phyloP scores from a whole-genome alignment of 2,113 vertebrate genomes.

The Campylomormyrus tamandua region DNA sequence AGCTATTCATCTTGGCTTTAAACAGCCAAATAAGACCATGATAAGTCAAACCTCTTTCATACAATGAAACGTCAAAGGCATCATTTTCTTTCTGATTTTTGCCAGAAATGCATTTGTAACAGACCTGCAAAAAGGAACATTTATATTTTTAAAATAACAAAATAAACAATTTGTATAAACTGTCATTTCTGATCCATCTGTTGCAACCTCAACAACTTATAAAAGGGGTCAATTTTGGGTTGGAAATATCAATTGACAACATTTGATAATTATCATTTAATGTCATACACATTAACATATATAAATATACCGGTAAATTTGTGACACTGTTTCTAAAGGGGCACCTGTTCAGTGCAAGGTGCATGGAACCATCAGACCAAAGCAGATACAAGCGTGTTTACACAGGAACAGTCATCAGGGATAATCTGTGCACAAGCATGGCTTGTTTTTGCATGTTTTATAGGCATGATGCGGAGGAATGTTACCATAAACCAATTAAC shows the following conservation, averaged over 20 bases:
- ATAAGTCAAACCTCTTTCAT: slow-evolving; percentile 36
- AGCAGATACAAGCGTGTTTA: not conserved
- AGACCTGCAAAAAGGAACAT: not conserved
- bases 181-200: not conserved
- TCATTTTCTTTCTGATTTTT: slow-evolving; percentile 33
- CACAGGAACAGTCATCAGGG: not conserved
- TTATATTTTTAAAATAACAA: not conserved
- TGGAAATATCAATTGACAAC: not conserved
- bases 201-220: not conserved
- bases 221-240: not conserved
- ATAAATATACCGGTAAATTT: not conserved
- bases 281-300: not conserved
- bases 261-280: not conserved
- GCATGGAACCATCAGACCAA: not conserved
- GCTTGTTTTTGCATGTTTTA: not conserved
- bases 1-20: slow-evolving; percentile 57
- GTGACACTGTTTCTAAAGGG: not conserved
- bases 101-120: slow-evolving; percentile 10
- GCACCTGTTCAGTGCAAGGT: not conserved
- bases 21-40: slow-evolving; percentile 60
- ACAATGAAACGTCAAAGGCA: slow-evolving; percentile 32
- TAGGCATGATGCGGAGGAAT: not conserved
- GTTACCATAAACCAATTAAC: not conserved
- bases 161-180: not conserved
- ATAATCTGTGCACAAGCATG: not conserved